Percentiles rank a stretch among this genome's conserved stretches.
These are phyloP conservation scores for Ormia ochracea DNA, from an alignment of 2,888 invertebrate species.

Conservation along the genomic window DNA sequence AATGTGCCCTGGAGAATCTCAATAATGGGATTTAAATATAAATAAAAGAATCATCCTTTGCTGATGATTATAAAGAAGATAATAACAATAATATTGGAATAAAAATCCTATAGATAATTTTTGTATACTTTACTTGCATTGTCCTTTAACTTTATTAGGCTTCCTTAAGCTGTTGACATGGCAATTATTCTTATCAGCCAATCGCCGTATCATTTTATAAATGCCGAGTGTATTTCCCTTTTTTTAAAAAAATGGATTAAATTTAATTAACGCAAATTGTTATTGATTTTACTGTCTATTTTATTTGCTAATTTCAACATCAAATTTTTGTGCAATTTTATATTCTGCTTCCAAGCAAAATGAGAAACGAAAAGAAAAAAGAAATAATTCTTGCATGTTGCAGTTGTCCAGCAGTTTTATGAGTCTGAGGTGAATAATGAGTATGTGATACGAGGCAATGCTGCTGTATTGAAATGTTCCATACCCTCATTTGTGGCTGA, in stretches of 20 bases:
- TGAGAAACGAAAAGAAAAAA: background rate
- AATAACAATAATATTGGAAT: too few species aligned
- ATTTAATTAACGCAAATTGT: conserved; percentile 23
- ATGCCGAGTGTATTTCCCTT: background rate
- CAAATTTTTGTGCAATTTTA: background rate
- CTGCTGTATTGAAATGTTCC: conserved; percentile 84
- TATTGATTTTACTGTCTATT: conserved; percentile 12
- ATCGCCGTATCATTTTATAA: too few species aligned
- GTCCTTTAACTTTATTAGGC: too few species aligned
- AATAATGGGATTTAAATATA: too few species aligned
- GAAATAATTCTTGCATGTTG: background rate
- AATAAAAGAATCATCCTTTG: too few species aligned
- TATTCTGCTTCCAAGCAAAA: background rate
- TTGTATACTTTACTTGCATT: too few species aligned
- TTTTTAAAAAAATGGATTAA: background rate
- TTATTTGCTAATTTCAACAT: background rate
- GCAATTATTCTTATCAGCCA: too few species aligned
- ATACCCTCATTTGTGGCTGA: conserved; percentile 86
- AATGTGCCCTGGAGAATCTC: too few species aligned
- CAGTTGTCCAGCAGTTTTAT: conserved; percentile 85
- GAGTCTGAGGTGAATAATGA: conserved; percentile 85
- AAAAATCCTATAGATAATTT: too few species aligned
- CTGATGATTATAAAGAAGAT: too few species aligned
- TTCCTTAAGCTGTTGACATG: too few species aligned
- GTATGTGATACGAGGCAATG: conserved; percentile 85